These are phyloP conservation scores for Protodeltote pygarga DNA, from an alignment of 2,888 invertebrate species.

Conservation along the genomic window DNA sequence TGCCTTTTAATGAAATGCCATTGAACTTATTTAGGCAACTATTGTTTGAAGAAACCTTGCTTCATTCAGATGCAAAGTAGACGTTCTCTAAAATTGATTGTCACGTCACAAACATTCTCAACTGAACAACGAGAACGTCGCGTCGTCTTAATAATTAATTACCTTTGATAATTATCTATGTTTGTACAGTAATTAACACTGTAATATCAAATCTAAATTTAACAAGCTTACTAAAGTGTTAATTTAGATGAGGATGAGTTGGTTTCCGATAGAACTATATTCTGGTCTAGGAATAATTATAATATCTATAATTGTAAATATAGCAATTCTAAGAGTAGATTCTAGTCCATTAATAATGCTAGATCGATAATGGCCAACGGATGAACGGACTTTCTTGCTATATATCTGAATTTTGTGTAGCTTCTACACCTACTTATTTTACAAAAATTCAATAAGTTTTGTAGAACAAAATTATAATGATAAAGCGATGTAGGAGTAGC, in stretches of 20 bases:
- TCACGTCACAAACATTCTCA: constrained; percentile 9
- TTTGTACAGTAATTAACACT: constrained; percentile 7
- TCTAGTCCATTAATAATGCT: too few species aligned
- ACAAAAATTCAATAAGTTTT: too few species aligned
- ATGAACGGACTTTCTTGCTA: too few species aligned
- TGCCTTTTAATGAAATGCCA: constrained; percentile 69
- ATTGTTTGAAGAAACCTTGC: constrained; percentile 32
- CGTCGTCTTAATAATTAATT: constrained; percentile 1
- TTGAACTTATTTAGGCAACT: constrained; percentile 44
- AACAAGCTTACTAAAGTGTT: constrained; percentile 5
- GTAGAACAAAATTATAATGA: too few species aligned
- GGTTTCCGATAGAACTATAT: too few species aligned
- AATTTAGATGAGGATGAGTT: neutral
- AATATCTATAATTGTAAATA: too few species aligned
- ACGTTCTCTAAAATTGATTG: constrained; percentile 11
- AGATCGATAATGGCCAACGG: too few species aligned
- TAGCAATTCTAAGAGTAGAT: too few species aligned
- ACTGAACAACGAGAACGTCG: constrained; percentile 2
- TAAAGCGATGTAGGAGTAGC: too few species aligned
- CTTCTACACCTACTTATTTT: too few species aligned
- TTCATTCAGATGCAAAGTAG: constrained; percentile 38
- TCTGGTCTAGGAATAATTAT: too few species aligned
- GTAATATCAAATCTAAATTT: constrained; percentile 4
- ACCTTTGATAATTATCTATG: constrained; percentile 9
- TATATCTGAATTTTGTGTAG: too few species aligned